Conservation (phyloP, 2,797 vertebrate genomes). For the Dromococcyx pavoninus region DNA sequence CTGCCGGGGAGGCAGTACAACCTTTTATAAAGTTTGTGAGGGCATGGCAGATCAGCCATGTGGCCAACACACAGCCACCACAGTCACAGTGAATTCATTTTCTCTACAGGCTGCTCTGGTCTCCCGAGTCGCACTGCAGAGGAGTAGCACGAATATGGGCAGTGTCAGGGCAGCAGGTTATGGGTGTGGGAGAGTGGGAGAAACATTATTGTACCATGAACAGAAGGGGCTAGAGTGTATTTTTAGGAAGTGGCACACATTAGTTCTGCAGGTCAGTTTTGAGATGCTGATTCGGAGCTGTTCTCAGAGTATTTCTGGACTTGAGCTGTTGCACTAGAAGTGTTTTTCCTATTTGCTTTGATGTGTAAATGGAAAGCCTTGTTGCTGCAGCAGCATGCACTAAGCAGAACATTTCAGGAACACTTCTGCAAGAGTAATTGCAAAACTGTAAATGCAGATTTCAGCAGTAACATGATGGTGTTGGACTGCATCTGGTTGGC, state of each 20-base stretch:
- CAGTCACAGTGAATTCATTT: not conserved
- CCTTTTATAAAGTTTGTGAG: not conserved
- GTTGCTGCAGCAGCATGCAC: not conserved
- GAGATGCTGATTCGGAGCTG: not conserved
- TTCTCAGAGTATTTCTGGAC: not conserved
- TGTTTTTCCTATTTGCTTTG: not conserved
- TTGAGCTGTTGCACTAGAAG: not conserved
- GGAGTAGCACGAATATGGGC: not conserved
- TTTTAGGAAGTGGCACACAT: not conserved
- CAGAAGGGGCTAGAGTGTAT: not conserved
- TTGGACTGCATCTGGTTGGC: not conserved
- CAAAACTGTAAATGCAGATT: not conserved
- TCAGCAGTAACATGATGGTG: not conserved
- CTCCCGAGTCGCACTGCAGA: not conserved
- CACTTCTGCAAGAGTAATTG: not conserved
- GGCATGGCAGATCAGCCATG: not conserved
- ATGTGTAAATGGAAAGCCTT: not conserved
- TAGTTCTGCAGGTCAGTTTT: not conserved
- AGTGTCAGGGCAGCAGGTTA: accelerated
- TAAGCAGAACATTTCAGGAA: not conserved
- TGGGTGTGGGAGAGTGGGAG: not conserved
- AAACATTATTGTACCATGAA: accelerated
- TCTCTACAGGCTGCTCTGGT: not conserved
- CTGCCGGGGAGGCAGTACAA: not conserved
- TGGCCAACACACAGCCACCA: not conserved